Percentiles rank a stretch among this genome's conserved stretches.
Conservation (phyloP, 1,140 invertebrate genomes). For the Arctopsyche grandis region DNA sequence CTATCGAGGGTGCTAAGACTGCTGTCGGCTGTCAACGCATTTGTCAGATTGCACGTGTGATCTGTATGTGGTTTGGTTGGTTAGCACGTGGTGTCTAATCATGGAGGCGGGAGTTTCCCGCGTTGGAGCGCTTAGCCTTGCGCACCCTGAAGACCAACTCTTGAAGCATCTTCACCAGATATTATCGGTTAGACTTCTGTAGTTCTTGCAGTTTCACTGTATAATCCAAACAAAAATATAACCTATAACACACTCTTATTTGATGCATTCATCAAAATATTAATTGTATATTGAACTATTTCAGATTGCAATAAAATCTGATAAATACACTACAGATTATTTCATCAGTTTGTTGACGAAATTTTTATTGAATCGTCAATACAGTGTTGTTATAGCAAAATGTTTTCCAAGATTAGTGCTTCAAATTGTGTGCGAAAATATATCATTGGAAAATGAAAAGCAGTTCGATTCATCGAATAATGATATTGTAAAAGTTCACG, state of each 20-base stretch:
- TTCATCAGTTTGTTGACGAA: slow-evolving; percentile 57
- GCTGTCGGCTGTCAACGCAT: too few relatives aligned
- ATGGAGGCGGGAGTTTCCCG: not conserved
- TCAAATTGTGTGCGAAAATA: slow-evolving; percentile 57
- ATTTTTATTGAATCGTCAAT: slow-evolving; percentile 58
- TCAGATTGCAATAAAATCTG: not conserved
- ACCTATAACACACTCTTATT: too few relatives aligned
- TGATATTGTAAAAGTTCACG: slow-evolving; percentile 55
- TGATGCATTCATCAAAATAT: too few relatives aligned
- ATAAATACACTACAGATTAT: not conserved
- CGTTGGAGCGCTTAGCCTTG: not conserved
- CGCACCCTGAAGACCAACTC: not conserved
- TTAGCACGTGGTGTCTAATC: too few relatives aligned
- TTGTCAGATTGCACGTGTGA: too few relatives aligned
- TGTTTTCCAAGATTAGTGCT: slow-evolving; percentile 63
- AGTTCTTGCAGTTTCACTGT: too few relatives aligned
- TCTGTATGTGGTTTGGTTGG: too few relatives aligned
- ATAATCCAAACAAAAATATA: too few relatives aligned
- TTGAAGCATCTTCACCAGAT: not conserved
- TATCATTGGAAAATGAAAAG: slow-evolving; percentile 51
- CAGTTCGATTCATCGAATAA: slow-evolving; percentile 2
- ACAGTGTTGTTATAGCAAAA: slow-evolving; percentile 58
- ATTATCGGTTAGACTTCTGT: not conserved
- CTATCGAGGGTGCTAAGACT: too few relatives aligned
- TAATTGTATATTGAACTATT: not conserved